Evolutionary conservation across 2,797 vertebrate species (phyloP), one percentile per base, ranked within the genome.

Genomic region (Sitta carolinensis): DNA sequence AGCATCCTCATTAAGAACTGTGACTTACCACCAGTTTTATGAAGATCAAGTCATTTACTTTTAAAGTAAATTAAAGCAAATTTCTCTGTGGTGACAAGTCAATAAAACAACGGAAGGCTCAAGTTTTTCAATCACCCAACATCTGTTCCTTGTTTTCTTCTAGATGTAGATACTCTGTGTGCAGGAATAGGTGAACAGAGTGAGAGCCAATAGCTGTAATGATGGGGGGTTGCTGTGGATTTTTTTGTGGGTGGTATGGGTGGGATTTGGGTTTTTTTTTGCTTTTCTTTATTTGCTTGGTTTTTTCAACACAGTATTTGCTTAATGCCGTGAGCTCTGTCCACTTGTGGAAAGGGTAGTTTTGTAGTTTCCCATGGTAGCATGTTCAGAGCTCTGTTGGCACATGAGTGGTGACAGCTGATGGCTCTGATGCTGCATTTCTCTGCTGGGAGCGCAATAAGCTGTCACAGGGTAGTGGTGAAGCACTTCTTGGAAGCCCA

Each of bases 31-130:
- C 93, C 64, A 70, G 84, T 93, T 96, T 96, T 95, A 97, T 96
- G 97, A 98, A 94, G 94, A 97, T 96, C 91, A 94, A 97, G 96
- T 97, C 20, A 96, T 98, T 98, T 97, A 97, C 94, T 97, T 95
- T 96, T 90, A 85, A 97, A 97, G 95, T 97, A 97, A 98, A 97
- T 97, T 97, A 96, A 94, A 97, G 95, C 94, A 93, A 90, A 97
- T 98, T 97, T 97, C 95, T 96, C 91, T 89, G 82, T 82, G 87
- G 94, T 96, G 95, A 97, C 97, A 97, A 97, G 97, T 96, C 97
- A 96, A 95, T 97, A 97, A 97, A 98, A 96, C 94, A 96, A 95
- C 80, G 57, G 78, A 96, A 92, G 85, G 50, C 87, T 92, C 64
- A 75, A 92, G 88, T 59, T 93, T 97, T 96, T 95, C 96, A 96